Evolutionary conservation across 1,140 invertebrate genomes (phyloP).

Genomic region (Rhizoglyphus robini): DNA sequence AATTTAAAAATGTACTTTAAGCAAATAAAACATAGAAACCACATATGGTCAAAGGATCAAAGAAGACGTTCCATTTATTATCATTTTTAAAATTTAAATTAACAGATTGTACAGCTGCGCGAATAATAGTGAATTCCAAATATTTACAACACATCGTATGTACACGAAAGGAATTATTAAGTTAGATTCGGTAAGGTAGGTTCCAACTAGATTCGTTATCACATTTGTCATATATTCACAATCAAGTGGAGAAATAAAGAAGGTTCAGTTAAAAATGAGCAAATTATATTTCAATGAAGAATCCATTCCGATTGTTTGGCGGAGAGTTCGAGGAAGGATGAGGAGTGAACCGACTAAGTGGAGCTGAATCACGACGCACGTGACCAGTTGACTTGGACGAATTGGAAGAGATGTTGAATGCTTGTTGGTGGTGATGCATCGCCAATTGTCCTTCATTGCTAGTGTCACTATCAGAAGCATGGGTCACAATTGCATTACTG

Average conservation of each 20-base stretch:
- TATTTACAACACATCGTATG: no score
- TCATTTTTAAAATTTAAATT: no score
- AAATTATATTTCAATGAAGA: conserved; percentile 15
- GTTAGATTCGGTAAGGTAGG: neutral
- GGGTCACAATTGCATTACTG: neutral
- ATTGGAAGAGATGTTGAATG: neutral
- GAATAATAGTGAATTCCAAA: no score
- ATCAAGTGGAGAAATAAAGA: neutral
- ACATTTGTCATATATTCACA: neutral
- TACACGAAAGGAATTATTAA: neutral
- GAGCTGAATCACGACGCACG: no score
- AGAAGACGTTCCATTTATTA: no score
- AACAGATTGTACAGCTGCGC: no score
- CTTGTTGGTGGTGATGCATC: neutral
- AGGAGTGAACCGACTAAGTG: neutral
- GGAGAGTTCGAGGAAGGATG: neutral
- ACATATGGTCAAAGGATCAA: no score
- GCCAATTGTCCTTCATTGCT: neutral
- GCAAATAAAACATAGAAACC: no score
- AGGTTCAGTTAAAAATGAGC: neutral
- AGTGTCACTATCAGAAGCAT: neutral
- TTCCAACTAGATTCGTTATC: conserved; percentile 6
- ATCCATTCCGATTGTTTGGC: conserved; percentile 1
- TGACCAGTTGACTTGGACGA: neutral
- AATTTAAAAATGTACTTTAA: no score